These are phyloP conservation scores for Brachionus rotundiformis DNA, from an alignment of 1,140 invertebrate genomes.

Conservation along the genomic window DNA sequence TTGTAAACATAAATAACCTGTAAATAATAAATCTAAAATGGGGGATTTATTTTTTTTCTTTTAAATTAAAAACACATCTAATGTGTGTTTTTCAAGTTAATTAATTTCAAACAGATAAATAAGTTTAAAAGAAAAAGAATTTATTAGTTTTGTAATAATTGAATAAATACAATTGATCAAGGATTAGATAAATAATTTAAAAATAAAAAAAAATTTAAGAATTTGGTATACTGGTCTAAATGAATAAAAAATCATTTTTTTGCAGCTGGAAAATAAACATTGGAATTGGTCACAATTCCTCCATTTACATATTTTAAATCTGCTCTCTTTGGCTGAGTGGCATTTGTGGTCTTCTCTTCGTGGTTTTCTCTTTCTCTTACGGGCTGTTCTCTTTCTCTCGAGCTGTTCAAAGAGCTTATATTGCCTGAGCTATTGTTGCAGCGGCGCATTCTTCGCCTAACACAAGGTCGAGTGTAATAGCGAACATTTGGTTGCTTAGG, in stretches of 20 bases:
- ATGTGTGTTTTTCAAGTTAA: no score
- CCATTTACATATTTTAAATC: slow-evolving; percentile 38
- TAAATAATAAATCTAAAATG: no score
- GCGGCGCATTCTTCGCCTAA: neutral
- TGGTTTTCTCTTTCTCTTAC: neutral
- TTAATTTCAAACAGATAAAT: neutral
- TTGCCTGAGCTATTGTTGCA: neutral
- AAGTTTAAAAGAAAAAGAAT: neutral
- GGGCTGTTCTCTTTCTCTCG: neutral
- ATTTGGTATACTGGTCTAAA: neutral
- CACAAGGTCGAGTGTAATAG: neutral
- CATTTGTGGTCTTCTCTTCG: no score
- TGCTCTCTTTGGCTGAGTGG: neutral
- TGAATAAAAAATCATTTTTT: neutral
- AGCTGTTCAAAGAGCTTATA: neutral
- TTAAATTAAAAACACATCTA: no score
- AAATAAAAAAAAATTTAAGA: neutral
- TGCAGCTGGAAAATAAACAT: slow-evolving; percentile 10
- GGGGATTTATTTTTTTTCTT: no score
- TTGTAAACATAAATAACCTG: no score
- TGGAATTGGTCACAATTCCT: neutral
- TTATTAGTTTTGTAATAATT: neutral
- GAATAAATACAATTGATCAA: neutral
- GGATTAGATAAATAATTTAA: neutral
- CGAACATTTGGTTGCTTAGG: neutral